Evolutionary conservation across 2,797 vertebrate species (phyloP), one percentile per base, ranked within the genome.

Genomic region (Oryzias sinensis): DNA sequence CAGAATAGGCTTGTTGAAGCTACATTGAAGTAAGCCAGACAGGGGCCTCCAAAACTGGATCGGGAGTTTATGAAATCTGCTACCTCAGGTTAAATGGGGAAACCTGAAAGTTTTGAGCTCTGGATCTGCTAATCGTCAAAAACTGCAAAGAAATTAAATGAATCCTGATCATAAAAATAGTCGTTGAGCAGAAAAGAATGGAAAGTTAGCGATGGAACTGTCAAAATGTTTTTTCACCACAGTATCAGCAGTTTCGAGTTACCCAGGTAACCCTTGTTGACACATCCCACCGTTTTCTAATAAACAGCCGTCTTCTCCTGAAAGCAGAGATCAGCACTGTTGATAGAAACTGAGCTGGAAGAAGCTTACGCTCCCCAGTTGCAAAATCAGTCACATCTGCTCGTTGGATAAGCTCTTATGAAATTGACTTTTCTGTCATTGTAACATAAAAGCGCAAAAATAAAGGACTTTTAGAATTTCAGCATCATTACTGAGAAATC

Each of bases 311-410:
- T 64, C 59, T 70, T 57, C 48, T 62, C 53, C 22, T 56, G 59
- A 55, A 72, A 42, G 53, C 17, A 53, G 54, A 70, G 85, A 82
- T 83, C 70, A 82, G 58, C 5, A 17, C 11, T 83, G 79, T 65
- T 81, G 75, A 78, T 65, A 73, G 73, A 80, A 79, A 77, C 2
- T 20, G 73, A 79, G 60, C 60, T 61, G 77, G 55, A 65, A 59
- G 65, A 71, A 44, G 72, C 84, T 76, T 81, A 77, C 76, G 79
- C 62, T 68, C 58, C 43, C 43, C 49, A 20, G 68, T 84, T 83
- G 80, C 71, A 79, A 59, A 87, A 83, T 65, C 65, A 72, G 67
- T 49, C 60, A 44, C 82, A 85, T 85, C 84, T 85, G 81, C 70
- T 76, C 64, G 54, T 70, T 72, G 51, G 61, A 56, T 82, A 83